Conservation (phyloP, 2,797 vertebrate species). For the Halcyon leucocephala region DNA sequence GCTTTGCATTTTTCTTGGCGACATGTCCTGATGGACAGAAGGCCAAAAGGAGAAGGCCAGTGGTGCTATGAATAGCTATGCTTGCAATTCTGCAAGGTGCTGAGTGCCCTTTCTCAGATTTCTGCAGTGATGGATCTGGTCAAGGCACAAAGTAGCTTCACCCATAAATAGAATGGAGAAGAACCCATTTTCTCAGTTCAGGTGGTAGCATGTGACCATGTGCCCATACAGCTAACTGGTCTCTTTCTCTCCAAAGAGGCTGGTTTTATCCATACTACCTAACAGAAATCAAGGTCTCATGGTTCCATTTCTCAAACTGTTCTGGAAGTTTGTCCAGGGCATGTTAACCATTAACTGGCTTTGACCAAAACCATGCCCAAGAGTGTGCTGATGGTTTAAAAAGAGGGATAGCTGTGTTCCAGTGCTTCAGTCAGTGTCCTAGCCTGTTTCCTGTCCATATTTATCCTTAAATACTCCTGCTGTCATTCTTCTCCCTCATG, state of each 20-base stretch:
- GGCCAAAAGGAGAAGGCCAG: not conserved
- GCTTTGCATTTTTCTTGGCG: not conserved
- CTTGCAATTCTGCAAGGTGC: not conserved
- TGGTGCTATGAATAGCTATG: not conserved
- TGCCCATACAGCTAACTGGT: accelerated
- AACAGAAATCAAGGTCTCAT: not conserved
- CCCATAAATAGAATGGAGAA: not conserved
- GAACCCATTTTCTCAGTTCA: not conserved
- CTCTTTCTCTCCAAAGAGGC: not conserved
- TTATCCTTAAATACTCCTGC: not conserved
- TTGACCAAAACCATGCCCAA: not conserved
- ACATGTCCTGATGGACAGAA: not conserved
- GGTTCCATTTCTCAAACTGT: not conserved
- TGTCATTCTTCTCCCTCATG: not conserved
- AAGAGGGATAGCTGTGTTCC: not conserved
- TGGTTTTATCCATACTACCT: not conserved
- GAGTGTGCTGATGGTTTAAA: not conserved
- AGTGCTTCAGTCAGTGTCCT: not conserved
- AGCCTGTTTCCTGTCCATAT: not conserved
- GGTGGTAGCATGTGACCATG: not conserved
- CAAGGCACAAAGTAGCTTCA: not conserved
- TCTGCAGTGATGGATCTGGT: not conserved
- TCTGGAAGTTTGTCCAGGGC: not conserved
- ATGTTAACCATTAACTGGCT: not conserved
- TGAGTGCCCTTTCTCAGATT: not conserved